A percentile compares a stretch with the other conserved stretches of the same genome.
phyloP scores from a whole-genome alignment of 2,113 vertebrate species.

The mouse (Mus musculus) region GRCm39 chr3:62507001-62507500 shows the following conservation, averaged over 20 bases:
- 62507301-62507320: not conserved
- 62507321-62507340: conserved; percentile 7
- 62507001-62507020: conserved; percentile 34
- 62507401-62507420: not conserved
- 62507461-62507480: not conserved
- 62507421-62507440: not conserved
- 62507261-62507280: not conserved
- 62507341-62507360: not conserved
- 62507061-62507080: not conserved
- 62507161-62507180: not conserved
- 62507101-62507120: conserved; percentile 23
- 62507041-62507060: conserved; percentile 16
- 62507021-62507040: conserved; percentile 14
- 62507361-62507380: not conserved
- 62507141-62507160: not conserved
- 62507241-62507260: not conserved
- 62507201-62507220: conserved; percentile 17
- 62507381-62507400: not conserved
- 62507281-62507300: not conserved
- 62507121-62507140: conserved; percentile 1
- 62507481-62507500: not conserved
- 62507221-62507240: conserved; percentile 9
- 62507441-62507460: not conserved
- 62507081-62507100: conserved; percentile 1
- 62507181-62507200: not conserved